A percentile compares a stretch with the other conserved stretches of the same genome.
Conservation (phyloP, 1,140 invertebrate species). For the Alviniconcha marisindica region DNA sequence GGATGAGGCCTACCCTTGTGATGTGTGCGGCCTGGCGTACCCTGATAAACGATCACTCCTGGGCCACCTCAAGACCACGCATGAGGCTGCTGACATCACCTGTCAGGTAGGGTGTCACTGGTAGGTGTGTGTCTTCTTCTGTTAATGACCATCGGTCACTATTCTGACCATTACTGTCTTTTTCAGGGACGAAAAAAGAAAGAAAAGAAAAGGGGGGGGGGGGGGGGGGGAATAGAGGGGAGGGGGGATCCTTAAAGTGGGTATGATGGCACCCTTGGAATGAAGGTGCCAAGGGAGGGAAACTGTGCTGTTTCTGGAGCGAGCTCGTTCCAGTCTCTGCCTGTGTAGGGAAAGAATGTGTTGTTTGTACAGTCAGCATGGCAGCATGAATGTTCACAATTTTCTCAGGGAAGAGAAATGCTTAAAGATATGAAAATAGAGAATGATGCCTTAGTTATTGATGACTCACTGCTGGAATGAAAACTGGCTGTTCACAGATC, state of each 20-base stretch:
- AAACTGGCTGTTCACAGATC: too few species aligned
- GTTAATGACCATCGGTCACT: background rate
- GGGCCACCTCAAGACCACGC: background rate
- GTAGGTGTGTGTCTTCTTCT: background rate
- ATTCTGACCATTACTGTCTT: background rate
- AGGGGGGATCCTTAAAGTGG: background rate
- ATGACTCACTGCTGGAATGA: too few species aligned
- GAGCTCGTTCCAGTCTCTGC: too few species aligned
- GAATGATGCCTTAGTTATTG: too few species aligned
- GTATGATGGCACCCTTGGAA: background rate
- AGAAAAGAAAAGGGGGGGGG: background rate
- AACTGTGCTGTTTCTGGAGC: too few species aligned
- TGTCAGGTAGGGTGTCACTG: background rate
- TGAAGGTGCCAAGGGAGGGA: too few species aligned
- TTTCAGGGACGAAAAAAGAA: background rate
- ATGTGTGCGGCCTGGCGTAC: slow-evolving; percentile 5
- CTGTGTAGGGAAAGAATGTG: too few species aligned
- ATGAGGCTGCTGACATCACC: background rate
- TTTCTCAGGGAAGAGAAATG: too few species aligned
- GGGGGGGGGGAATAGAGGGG: too few species aligned
- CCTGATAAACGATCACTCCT: background rate
- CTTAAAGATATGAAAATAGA: too few species aligned
- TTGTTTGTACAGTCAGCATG: too few species aligned
- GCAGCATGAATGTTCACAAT: too few species aligned
- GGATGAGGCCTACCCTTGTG: background rate